Base-by-base conservation (phyloP, 2,888 invertebrate genomes). In the Apomyelois bistriatella region DNA sequence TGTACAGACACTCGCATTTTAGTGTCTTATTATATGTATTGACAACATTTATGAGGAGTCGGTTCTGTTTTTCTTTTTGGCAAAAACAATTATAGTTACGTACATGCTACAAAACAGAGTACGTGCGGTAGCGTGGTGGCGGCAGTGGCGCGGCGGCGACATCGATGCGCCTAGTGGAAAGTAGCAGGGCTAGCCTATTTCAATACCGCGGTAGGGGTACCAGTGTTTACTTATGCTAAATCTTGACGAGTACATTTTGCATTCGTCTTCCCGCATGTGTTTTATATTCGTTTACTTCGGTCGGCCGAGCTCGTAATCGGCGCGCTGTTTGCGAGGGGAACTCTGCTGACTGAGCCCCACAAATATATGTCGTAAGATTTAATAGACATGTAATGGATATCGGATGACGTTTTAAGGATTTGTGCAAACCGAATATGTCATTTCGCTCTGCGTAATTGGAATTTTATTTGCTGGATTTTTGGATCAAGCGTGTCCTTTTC, bases 341-440 rank as follows among this genome's bases (percentile, higher is more conserved):
- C 79, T 72, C 75, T 85, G 88, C 85, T 87, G 87, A 88, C 86
- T 73, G 79, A 74, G 82, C 86, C 88, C 85, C 84, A 82, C 90
- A 83, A 88, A 88, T 89, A 89, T 89, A 88, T 89, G 90, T 90
- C 90, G 88, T 89, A 85, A 89, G 90, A 89, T 89, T 89, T 90
- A 90, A 90, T 90, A 89, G 87, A 89, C 87, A 89, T 90, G 90
- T 90, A 89, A 90, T 90, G 88, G 90, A 90, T 90, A 89, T 90
- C 89, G 88, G 87, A 90, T 90, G 90, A 89, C 90, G 83, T 85
- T 89, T 89, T 89, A 89, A 90, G 90, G 90, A 89, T 90, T 90
- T 90, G 88, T 77, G 90, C 89, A 90, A 89, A 89, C 90, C 84
- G 85, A 89, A 88, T 88, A 88, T 87, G 89, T 87, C 88, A 88